A percentile compares a stretch with the other conserved stretches of the same genome.
Evolutionary conservation across 2,797 vertebrate species (phyloP).

Genomic region (Trematomus bernacchii): DNA sequence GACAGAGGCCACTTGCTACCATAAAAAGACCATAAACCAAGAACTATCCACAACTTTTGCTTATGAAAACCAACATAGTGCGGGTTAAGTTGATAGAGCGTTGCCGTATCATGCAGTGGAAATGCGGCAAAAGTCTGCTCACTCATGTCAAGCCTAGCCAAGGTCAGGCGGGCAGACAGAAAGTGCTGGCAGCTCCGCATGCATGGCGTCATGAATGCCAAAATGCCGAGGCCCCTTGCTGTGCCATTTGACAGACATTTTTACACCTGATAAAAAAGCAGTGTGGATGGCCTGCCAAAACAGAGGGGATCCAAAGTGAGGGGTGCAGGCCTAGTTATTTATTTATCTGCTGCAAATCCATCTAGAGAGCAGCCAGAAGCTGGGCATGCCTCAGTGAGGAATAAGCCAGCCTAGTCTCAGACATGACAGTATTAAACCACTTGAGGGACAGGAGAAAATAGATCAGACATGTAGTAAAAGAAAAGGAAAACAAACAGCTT

Average conservation of each 20-base stretch:
- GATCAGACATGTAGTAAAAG: slow-evolving; percentile 40
- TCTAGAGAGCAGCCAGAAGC: slow-evolving; percentile 71
- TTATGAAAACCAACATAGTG: no score
- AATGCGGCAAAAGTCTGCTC: slow-evolving; percentile 42
- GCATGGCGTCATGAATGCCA: slow-evolving; percentile 65
- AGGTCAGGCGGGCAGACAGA: slow-evolving; percentile 69
- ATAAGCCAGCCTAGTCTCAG: slow-evolving; percentile 54
- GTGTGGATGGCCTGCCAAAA: slow-evolving; percentile 74
- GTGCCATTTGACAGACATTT: slow-evolving; percentile 79
- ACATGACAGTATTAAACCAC: slow-evolving; percentile 69
- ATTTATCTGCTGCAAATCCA: slow-evolving; percentile 77
- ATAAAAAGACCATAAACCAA: no score
- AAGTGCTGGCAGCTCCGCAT: slow-evolving; percentile 56
- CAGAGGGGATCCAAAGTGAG: slow-evolving; percentile 75
- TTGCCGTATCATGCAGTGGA: no score
- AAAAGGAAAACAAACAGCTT: slow-evolving; percentile 35
- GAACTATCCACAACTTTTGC: no score
- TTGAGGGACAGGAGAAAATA: slow-evolving; percentile 29
- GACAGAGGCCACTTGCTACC: no score
- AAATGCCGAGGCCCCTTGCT: slow-evolving; percentile 58
- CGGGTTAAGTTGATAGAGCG: no score
- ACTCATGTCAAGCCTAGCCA: slow-evolving; percentile 64
- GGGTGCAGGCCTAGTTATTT: slow-evolving; percentile 77
- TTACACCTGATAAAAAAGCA: slow-evolving; percentile 79
- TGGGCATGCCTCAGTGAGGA: slow-evolving; percentile 66